phyloP scores from a whole-genome alignment of 1,140 invertebrate genomes.

The Drosophila kikkawai region DNA sequence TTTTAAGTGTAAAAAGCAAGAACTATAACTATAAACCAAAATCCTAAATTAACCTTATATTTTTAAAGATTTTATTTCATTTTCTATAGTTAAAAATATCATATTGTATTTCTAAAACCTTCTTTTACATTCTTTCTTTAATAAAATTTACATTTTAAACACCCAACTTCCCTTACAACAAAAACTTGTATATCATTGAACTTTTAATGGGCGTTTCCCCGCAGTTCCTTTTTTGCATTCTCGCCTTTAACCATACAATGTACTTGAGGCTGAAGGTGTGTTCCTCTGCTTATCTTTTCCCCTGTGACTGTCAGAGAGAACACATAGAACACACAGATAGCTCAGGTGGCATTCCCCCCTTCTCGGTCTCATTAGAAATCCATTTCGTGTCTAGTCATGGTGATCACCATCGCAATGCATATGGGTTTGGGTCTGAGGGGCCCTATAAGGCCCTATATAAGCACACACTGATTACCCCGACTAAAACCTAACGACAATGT shows the following conservation, averaged over 20 bases:
- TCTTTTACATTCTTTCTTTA: not conserved
- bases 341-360: not conserved
- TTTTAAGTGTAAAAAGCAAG: not conserved
- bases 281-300: conserved; percentile 21
- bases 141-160: not conserved
- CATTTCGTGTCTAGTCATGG: conserved; percentile 42
- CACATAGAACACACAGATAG: conserved; percentile 45
- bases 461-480: conserved; percentile 55
- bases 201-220: conserved; percentile 19
- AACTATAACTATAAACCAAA: not conserved
- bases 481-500: conserved; percentile 62
- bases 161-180: not conserved
- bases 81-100: not conserved
- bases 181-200: conserved; percentile 19
- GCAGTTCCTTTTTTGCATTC: conserved; percentile 28
- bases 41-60: not conserved
- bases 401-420: conserved; percentile 22
- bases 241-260: conserved; percentile 5
- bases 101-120: too few species aligned
- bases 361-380: conserved; percentile 40
- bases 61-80: not conserved
- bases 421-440: not conserved
- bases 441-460: conserved; percentile 47
- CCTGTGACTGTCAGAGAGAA: conserved; percentile 2
- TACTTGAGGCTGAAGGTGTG: conserved; percentile 2